phyloP scores from a whole-genome alignment of 2,113 vertebrate species.

The Lagenorhynchus albirostris region DNA sequence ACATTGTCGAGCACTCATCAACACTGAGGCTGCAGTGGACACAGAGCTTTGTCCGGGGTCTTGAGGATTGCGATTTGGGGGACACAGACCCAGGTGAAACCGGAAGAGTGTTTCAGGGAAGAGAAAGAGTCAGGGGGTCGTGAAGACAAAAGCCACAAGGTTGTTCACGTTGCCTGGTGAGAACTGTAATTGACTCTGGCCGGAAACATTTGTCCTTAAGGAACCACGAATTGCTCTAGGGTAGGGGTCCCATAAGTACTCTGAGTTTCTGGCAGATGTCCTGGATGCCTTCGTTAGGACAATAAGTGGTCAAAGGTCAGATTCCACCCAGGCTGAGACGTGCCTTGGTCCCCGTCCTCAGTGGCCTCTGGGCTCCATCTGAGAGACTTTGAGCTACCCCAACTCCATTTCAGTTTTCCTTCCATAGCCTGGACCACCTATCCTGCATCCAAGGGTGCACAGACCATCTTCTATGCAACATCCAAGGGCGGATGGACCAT shows the following conservation, averaged over 20 bases:
- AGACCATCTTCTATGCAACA: no score
- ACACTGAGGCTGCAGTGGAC: background rate
- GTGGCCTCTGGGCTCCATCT: background rate
- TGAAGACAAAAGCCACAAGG: fast-evolving
- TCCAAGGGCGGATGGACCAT: background rate
- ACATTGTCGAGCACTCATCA: background rate
- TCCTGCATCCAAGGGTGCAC: background rate
- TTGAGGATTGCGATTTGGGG: fast-evolving
- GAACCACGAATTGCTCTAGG: background rate
- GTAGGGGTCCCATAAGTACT: background rate
- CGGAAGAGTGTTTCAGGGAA: background rate
- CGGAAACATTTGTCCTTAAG: background rate
- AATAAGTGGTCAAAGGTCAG: background rate
- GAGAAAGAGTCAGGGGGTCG: background rate
- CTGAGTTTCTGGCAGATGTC: background rate
- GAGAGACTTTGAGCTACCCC: background rate
- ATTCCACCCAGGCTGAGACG: background rate
- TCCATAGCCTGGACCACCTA: background rate
- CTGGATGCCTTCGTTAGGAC: background rate
- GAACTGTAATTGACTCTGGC: background rate
- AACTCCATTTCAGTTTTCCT: background rate
- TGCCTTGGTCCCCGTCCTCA: background rate
- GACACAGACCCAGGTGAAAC: background rate
- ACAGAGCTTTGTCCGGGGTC: background rate
- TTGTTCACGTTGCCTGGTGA: fast-evolving